Conservation (phyloP, 2,113 vertebrate genomes). For the Colistium nudipinnis region DNA sequence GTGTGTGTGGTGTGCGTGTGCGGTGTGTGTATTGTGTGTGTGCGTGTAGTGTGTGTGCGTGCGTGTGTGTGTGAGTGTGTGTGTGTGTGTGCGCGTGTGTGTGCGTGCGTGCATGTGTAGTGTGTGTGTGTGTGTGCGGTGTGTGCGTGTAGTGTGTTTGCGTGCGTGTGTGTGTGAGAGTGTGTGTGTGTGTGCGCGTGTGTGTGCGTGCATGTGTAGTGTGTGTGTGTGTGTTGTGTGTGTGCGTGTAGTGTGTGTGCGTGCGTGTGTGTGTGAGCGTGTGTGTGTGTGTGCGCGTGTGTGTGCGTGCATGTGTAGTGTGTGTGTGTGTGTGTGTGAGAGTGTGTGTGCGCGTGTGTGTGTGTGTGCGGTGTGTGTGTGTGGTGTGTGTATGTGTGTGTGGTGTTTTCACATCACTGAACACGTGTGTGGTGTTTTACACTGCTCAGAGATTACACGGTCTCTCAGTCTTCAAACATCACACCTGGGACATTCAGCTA, state of each 20-base stretch:
- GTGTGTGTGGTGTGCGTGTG: constrained; percentile 3
- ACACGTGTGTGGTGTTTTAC: too few relatives aligned
- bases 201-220: background rate
- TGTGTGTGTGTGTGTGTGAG: constrained; percentile 49
- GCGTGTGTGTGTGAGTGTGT: constrained; percentile 1
- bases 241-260: background rate
- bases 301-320: constrained; percentile 1
- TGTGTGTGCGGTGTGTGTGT: too few relatives aligned
- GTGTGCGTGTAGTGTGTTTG: constrained; percentile 7
- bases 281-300: constrained; percentile 13
- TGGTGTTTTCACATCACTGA: too few relatives aligned
- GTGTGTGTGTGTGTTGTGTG: background rate
- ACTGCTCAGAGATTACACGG: too few relatives aligned
- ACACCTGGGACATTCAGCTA: too few relatives aligned
- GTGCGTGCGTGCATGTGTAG: background rate
- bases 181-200: constrained; percentile 6
- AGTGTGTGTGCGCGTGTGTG: constrained; percentile 37
- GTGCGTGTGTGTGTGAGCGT: constrained; percentile 50
- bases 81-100: background rate
- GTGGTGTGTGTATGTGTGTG: too few relatives aligned
- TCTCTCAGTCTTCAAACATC: too few relatives aligned
- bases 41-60: background rate
- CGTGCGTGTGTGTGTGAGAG: background rate
- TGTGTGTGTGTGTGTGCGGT: background rate
- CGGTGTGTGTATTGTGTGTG: background rate